These are phyloP conservation scores for Spatulosminthurus flaviceps DNA, from an alignment of 2,888 invertebrate species.

Conservation along the genomic window DNA sequence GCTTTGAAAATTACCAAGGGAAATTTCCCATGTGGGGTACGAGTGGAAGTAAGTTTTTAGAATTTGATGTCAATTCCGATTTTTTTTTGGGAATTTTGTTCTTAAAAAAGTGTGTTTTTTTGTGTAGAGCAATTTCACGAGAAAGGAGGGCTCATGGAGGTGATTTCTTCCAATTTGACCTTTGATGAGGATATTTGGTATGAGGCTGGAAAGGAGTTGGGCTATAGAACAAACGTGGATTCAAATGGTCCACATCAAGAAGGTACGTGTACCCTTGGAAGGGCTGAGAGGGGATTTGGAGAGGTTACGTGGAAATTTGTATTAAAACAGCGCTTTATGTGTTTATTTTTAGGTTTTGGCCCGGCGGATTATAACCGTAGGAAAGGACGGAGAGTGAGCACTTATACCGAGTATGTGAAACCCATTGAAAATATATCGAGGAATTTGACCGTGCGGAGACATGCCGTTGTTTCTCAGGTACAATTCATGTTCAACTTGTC, in stretches of 20 bases:
- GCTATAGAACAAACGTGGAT: constrained; percentile 31
- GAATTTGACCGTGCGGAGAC: constrained; percentile 49
- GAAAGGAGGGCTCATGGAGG: constrained; percentile 25
- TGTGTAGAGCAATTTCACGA: too few relatives aligned
- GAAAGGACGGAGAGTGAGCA: constrained; percentile 12
- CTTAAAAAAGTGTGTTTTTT: too few relatives aligned
- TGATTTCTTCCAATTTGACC: constrained; percentile 41
- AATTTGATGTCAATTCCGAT: not conserved
- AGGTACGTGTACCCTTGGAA: constrained; percentile 33
- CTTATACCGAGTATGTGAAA: constrained; percentile 8
- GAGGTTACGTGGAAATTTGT: too few relatives aligned
- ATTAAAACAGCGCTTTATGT: too few relatives aligned
- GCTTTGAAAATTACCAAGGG: constrained; percentile 52
- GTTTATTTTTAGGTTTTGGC: constrained; percentile 28
- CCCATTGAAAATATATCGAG: not conserved
- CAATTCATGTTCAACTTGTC: too few relatives aligned
- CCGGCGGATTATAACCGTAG: constrained; percentile 37
- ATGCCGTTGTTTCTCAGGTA: constrained; percentile 42
- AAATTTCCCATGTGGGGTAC: not conserved
- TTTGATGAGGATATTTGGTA: constrained; percentile 43
- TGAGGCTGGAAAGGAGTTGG: constrained; percentile 48
- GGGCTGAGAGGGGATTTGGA: too few relatives aligned
- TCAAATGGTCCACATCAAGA: constrained; percentile 47
- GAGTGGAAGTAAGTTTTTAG: not conserved
- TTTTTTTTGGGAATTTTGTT: too few relatives aligned